Evolutionary conservation across 2,797 vertebrate genomes (phyloP).

Genomic region (Rousettus madagascariensis): DNA sequence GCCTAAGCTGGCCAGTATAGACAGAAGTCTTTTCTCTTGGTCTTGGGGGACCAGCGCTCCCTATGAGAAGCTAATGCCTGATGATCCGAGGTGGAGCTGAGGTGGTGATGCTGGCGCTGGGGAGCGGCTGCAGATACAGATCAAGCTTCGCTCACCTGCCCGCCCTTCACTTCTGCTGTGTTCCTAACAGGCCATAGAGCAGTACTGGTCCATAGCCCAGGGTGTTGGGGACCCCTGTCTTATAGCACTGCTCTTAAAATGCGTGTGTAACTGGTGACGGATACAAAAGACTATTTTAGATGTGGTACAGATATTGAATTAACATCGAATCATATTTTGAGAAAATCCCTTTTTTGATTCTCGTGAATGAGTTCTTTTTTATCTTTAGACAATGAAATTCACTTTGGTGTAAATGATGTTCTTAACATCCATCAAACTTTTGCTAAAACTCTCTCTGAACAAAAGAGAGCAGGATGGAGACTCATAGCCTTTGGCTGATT

Average conservation of each 20-base stretch:
- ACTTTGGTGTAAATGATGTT: neutral
- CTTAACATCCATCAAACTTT: neutral
- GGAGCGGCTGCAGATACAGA: too few species aligned
- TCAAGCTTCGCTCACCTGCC: too few species aligned
- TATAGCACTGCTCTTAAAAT: neutral
- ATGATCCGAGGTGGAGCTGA: too few species aligned
- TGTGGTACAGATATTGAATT: neutral
- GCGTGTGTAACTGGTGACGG: neutral
- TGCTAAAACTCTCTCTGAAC: neutral
- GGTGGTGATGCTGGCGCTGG: too few species aligned
- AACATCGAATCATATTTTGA: neutral
- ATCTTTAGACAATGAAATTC: neutral
- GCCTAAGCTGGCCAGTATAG: neutral
- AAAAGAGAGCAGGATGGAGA: neutral
- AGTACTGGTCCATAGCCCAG: too few species aligned
- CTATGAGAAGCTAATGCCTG: too few species aligned
- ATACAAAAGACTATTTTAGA: neutral
- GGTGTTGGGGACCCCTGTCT: neutral
- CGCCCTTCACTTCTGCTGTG: too few species aligned
- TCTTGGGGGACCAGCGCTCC: too few species aligned
- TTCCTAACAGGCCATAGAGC: too few species aligned
- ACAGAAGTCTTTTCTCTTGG: neutral
- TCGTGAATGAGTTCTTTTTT: neutral
- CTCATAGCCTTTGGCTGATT: neutral
- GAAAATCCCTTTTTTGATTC: neutral